These are phyloP conservation scores for Drosophila kepulauana DNA, from an alignment of 1,140 invertebrate genomes.

Conservation along the genomic window DNA sequence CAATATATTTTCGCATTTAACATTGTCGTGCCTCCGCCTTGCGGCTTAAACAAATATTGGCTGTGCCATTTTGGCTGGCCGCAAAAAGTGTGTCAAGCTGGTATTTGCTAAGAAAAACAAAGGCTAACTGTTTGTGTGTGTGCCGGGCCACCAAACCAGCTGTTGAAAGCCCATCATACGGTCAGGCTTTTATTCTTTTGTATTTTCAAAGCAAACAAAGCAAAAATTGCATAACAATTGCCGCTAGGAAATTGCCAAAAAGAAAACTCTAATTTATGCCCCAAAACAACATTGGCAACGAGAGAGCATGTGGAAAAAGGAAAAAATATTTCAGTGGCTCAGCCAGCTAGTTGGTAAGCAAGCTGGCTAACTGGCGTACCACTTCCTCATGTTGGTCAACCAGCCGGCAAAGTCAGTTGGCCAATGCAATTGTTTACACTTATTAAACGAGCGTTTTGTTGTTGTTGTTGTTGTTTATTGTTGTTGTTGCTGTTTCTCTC, in stretches of 20 bases:
- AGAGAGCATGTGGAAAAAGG: constrained; percentile 49
- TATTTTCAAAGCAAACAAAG: constrained; percentile 38
- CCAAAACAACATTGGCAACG: constrained; percentile 44
- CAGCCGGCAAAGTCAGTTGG: constrained; percentile 80
- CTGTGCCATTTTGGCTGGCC: constrained; percentile 44
- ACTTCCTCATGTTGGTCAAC: constrained; percentile 77
- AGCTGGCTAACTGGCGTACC: constrained; percentile 50
- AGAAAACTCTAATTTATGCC: constrained; percentile 58
- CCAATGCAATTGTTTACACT: constrained; percentile 71
- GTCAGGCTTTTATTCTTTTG: constrained; percentile 59
- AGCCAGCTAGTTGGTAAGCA: constrained; percentile 9
- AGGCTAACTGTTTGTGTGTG: constrained; percentile 28
- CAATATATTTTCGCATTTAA: constrained; percentile 31
- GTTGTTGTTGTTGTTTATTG: constrained; percentile 6
- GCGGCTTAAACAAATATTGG: constrained; percentile 61
- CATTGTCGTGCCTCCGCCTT: constrained; percentile 8
- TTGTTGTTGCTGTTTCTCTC: constrained; percentile 8
- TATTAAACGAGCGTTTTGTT: constrained; percentile 47
- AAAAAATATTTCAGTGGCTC: constrained; percentile 74
- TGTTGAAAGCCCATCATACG: constrained; percentile 48
- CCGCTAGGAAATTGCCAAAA: constrained; percentile 62
- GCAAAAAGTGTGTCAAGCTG: constrained; percentile 67
- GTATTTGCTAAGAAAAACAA: constrained; percentile 63
- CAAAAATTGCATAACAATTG: constrained; percentile 49
- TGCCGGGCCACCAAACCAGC: constrained; percentile 33